These are phyloP conservation scores for Phragmatobia fuliginosa DNA, from an alignment of 2,888 invertebrate genomes.

Conservation along the genomic window DNA sequence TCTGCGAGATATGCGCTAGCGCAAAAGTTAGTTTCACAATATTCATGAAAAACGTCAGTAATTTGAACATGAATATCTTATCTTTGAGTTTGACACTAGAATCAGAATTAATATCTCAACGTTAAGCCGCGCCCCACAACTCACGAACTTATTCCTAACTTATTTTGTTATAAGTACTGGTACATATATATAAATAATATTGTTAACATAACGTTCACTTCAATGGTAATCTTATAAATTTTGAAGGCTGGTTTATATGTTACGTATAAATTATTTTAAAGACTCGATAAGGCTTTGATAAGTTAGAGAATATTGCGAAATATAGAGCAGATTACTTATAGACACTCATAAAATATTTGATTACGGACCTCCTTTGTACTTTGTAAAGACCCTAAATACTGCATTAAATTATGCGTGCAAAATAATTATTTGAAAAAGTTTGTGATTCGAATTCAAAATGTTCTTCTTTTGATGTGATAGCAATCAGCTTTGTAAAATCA, in stretches of 20 bases:
- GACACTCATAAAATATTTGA: constrained; percentile 19
- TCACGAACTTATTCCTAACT: neutral
- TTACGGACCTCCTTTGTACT: neutral
- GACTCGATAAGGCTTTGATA: constrained; percentile 35
- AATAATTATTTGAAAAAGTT: no score
- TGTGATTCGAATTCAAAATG: no score
- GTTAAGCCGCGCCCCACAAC: neutral
- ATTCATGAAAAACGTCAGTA: neutral
- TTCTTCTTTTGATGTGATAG: no score
- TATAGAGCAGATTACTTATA: constrained; percentile 16
- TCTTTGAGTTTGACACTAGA: neutral
- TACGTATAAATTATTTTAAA: constrained; percentile 30
- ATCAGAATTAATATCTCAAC: neutral
- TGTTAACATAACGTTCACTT: constrained; percentile 5
- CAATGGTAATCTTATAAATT: constrained; percentile 42
- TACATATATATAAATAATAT: constrained; percentile 14
- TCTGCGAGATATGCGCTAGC: neutral
- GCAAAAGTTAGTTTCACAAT: neutral
- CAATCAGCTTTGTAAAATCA: no score
- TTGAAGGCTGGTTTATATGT: constrained; percentile 33
- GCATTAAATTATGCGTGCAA: no score
- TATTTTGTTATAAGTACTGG: neutral
- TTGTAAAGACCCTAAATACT: no score
- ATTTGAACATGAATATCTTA: neutral
- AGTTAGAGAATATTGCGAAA: constrained; percentile 39